Evolutionary conservation across 2,113 vertebrate species (phyloP).

Genomic region (Leucopsar rothschildi): DNA sequence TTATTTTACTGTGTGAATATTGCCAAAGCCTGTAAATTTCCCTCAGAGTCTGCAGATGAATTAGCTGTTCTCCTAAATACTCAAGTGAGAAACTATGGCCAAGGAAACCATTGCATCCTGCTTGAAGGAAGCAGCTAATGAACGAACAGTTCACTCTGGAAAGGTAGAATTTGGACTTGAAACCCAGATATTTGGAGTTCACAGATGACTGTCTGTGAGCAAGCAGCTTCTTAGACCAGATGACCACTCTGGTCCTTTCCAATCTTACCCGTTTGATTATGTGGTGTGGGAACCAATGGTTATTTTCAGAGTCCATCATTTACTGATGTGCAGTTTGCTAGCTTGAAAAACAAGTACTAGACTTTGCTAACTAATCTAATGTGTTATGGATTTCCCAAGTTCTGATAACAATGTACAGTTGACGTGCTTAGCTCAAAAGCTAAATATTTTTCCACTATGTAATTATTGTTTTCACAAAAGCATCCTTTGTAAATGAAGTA

Average conservation of each 20-base stretch:
- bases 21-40: constrained; percentile 10
- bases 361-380: neutral
- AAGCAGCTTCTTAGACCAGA: neutral
- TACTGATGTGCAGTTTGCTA: neutral
- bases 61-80: neutral
- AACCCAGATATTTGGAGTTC: neutral
- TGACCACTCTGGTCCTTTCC: neutral
- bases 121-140: neutral
- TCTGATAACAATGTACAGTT: neutral
- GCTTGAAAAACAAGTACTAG: neutral
- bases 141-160: neutral
- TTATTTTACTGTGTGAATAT: constrained; percentile 18
- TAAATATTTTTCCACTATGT: neutral
- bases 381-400: neutral
- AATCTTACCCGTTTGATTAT: neutral
- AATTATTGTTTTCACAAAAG: neutral
- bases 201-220: neutral
- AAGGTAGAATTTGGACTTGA: neutral
- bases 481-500: neutral
- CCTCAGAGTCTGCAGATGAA: neutral
- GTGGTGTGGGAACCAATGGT: fast-evolving
- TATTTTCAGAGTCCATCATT: neutral
- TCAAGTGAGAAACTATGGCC: neutral
- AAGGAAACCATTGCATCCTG: neutral
- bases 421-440: neutral